Base-by-base conservation (phyloP, 2,113 vertebrate genomes). In the Ailuropoda melanoleuca region DNA sequence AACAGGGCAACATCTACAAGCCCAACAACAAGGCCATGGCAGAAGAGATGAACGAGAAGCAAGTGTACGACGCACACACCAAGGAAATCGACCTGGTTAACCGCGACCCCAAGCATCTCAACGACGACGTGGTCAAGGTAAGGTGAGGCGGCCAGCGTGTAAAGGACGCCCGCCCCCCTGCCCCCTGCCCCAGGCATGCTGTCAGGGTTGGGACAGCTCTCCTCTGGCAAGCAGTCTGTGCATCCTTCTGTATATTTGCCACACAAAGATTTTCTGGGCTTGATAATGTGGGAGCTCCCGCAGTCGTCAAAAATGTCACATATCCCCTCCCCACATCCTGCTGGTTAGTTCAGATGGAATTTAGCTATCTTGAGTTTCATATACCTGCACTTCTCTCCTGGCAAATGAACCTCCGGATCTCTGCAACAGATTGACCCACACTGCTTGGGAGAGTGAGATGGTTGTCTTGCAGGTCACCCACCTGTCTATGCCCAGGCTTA, bases 1-100 rank as follows among this genome's bases (percentile, higher is more conserved):
- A 99, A 94, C 99, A 99, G 98, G 99, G 99, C 97, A 99, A 99
- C 98, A 99, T 99, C 97, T 99, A 99, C 98, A 99, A 99, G 97
- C 99, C 99, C 70, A 99, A 99, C 98, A 99, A 99, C 98, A 99
- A 99, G 98, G 99, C 99, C 98, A 99, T 99, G 99, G 99, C 99
- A 95, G 99, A 99, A 97, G 99, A 99, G 55, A 88, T 99, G 97
- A 99, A 98, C 98, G 99, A 99, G 98, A 99, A 99, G 97, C 98
- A 98, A 75, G 93, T 99, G 98, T 99, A 98, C 31, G 99, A 99
- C 84, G 98, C 99, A 95, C 99, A 99, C 98, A 99, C 99, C 95
- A 99, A 99, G 92, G 99, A 99, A 98, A 99, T 99, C 80, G 99
- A 99, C 98, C 98, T 99, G 99, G 99, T 99, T 96, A 99, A 99